phyloP scores from a whole-genome alignment of 1,140 invertebrate species.

The Dreissena polymorpha region DNA sequence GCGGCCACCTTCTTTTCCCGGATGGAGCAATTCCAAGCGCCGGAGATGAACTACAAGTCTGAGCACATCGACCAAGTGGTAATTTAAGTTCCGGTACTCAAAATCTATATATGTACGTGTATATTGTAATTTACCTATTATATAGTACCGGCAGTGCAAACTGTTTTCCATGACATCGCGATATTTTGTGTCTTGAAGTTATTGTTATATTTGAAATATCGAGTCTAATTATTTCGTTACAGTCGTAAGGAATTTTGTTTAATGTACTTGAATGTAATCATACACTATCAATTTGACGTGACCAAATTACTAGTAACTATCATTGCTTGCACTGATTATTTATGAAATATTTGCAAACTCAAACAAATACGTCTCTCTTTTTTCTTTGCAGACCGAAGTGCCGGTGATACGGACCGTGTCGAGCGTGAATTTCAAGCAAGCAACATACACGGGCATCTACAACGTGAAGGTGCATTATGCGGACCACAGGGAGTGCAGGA shows the following conservation, averaged over 20 bases:
- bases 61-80: constrained; percentile 36
- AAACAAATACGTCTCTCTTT: too few relatives aligned
- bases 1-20: neutral
- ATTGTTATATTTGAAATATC: too few relatives aligned
- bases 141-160: too few relatives aligned
- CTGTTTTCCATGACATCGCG: too few relatives aligned
- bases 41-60: constrained; percentile 15
- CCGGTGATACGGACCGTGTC: neutral
- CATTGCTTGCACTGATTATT: too few relatives aligned
- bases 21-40: neutral
- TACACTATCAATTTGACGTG: too few relatives aligned
- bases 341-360: too few relatives aligned
- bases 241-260: too few relatives aligned
- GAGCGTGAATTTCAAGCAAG: constrained; percentile 14
- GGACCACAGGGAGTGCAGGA: constrained; percentile 26
- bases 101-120: neutral
- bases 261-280: too few relatives aligned
- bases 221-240: too few relatives aligned
- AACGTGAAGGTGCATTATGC: constrained; percentile 43
- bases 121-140: neutral
- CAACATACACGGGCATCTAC: constrained; percentile 40
- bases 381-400: constrained; percentile 8
- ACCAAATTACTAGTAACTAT: too few relatives aligned
- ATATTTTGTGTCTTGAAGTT: too few relatives aligned
- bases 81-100: neutral